These are phyloP conservation scores for Coleophora flavipennella DNA, from an alignment of 2,888 invertebrate genomes.

Conservation along the genomic window DNA sequence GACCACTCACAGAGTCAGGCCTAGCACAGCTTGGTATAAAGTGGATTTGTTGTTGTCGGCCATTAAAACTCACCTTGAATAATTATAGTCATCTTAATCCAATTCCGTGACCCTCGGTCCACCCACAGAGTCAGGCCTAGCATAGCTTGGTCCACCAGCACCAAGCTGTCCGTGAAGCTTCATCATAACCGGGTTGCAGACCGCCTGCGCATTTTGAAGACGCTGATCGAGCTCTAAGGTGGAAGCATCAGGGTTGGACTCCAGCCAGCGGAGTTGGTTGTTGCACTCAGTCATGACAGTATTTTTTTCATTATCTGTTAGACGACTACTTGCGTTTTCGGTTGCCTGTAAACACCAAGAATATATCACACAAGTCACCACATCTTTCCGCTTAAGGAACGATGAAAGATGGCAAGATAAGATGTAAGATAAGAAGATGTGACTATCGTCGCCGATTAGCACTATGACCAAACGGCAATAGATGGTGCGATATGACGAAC, in stretches of 20 bases:
- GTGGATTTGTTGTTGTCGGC: no score
- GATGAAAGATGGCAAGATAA: no score
- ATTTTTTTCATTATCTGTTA: constrained; percentile 81
- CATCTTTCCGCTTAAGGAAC: no score
- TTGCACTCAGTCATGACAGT: constrained; percentile 78
- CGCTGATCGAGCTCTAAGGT: constrained; percentile 85
- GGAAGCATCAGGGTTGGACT: constrained; percentile 83
- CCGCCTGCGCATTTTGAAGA: constrained; percentile 80
- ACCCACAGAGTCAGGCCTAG: constrained; percentile 38
- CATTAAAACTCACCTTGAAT: no score
- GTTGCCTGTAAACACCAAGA: constrained; percentile 74
- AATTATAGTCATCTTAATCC: constrained; percentile 49
- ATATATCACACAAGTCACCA: no score
- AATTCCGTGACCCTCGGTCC: constrained; percentile 82
- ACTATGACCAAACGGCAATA: no score
- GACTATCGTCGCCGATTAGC: no score
- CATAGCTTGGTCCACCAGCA: constrained; percentile 42
- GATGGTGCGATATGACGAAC: no score
- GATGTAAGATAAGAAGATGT: no score
- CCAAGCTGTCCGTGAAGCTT: constrained; percentile 80
- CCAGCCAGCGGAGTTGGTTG: constrained; percentile 84
- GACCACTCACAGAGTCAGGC: constrained; percentile 55
- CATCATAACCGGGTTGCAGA: constrained; percentile 86
- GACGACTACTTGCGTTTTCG: constrained; percentile 77
- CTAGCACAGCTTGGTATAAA: constrained; percentile 36